phyloP scores from a whole-genome alignment of 2,888 invertebrate species.

The Cataglyphis rosenhaueri region DNA sequence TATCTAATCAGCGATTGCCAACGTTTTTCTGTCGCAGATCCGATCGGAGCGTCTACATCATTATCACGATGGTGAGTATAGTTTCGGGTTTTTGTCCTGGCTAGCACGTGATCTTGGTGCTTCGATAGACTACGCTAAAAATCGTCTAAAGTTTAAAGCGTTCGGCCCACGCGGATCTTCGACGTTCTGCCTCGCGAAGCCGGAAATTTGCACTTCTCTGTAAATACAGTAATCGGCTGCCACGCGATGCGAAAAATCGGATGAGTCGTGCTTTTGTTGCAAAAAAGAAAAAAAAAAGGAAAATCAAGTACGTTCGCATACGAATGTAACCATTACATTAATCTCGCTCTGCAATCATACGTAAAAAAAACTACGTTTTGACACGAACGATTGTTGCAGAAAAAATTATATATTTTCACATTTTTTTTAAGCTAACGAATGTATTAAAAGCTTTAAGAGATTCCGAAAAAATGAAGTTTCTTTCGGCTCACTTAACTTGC shows the following conservation, averaged over 20 bases:
- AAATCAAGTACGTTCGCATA: conserved; percentile 1
- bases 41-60: conserved; percentile 25
- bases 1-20: conserved; percentile 36
- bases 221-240: background rate
- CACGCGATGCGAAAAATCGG: background rate
- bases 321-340: background rate
- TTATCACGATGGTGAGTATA: conserved; percentile 78
- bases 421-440: background rate
- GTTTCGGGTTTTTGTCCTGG: conserved; percentile 78
- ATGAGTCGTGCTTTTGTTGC: background rate
- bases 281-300: background rate
- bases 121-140: conserved; percentile 84
- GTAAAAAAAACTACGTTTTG: background rate
- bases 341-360: background rate
- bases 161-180: conserved; percentile 41
- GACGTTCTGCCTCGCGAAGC: conserved; percentile 28
- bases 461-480: background rate
- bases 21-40: conserved; percentile 48
- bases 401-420: background rate
- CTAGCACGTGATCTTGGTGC: conserved; percentile 81
- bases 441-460: background rate
- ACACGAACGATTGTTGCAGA: background rate
- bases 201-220: conserved; percentile 36
- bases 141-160: conserved; percentile 54
- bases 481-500: conserved; percentile 6